Evolutionary conservation across 2,888 invertebrate species (phyloP).

Genomic region (Stenichneumon culpator): DNA sequence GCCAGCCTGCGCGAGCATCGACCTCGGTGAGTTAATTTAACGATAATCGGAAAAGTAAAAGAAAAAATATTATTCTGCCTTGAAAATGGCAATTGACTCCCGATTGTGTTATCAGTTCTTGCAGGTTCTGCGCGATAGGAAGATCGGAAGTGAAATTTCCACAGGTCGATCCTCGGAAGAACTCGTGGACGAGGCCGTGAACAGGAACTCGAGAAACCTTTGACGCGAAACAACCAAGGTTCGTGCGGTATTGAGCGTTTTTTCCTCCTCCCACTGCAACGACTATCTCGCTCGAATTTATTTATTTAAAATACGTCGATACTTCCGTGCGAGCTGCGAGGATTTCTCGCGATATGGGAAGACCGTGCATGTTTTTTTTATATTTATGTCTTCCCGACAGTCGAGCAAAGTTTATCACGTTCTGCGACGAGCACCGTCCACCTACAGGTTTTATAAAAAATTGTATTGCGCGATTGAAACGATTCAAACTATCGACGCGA

Average conservation of each 20-base stretch:
- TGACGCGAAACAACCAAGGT: constrained; percentile 47
- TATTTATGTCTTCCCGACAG: background rate
- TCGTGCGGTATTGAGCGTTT: background rate
- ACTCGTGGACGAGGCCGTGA: constrained; percentile 50
- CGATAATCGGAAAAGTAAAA: background rate
- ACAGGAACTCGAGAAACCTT: constrained; percentile 44
- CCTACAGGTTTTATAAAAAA: too few species aligned
- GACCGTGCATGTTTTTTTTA: background rate
- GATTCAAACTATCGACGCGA: too few species aligned
- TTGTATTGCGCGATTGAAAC: too few species aligned
- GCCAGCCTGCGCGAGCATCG: constrained; percentile 74
- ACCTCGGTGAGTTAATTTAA: constrained; percentile 75
- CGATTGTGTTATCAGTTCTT: constrained; percentile 48
- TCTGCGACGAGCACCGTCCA: background rate
- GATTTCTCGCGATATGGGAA: background rate
- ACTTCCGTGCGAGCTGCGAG: background rate
- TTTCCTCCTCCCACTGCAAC: background rate
- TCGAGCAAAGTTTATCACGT: background rate
- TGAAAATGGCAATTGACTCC: constrained; percentile 1
- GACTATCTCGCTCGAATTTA: background rate
- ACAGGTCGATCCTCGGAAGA: constrained; percentile 70
- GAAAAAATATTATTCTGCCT: background rate
- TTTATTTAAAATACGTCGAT: background rate
- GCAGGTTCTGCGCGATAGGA: constrained; percentile 69
- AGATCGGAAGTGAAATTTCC: constrained; percentile 70